Evolutionary conservation across 2,797 vertebrate genomes (phyloP).

Genomic region (Phoebastria nigripes): DNA sequence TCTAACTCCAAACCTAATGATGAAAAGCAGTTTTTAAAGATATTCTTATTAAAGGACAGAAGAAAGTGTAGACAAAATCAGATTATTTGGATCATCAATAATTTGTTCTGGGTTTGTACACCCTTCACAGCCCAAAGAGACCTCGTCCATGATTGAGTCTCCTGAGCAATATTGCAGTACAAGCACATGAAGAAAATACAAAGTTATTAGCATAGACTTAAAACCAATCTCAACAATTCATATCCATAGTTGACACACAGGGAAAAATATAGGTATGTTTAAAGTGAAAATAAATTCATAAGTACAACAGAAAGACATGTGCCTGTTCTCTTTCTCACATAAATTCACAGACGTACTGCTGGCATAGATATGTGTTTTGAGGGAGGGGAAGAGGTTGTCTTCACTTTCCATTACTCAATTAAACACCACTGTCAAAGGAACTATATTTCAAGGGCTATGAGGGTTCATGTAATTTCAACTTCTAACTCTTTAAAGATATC

Average conservation of each 20-base stretch:
- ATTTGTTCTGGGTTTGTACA: background rate
- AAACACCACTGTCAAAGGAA: background rate
- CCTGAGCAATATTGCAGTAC: background rate
- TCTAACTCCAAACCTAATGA: background rate
- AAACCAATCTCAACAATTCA: background rate
- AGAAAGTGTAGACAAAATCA: background rate
- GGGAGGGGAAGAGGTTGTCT: background rate
- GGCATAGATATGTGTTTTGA: background rate
- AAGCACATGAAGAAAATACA: background rate
- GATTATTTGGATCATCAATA: background rate
- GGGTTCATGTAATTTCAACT: background rate
- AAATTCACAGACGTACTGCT: background rate
- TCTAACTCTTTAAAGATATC: background rate
- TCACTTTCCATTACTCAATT: background rate
- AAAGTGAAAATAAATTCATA: background rate
- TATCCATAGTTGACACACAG: background rate
- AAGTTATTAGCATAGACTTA: background rate
- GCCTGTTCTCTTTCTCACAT: background rate
- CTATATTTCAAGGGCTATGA: background rate
- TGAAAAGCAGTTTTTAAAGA: background rate
- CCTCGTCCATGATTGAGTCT: background rate
- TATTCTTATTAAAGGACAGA: background rate
- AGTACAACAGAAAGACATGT: rapidly evolving
- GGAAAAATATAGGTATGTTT: background rate
- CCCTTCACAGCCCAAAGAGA: background rate